Percentiles rank a stretch among this genome's conserved stretches.
Conservation (phyloP, 2,113 vertebrate species). For the Xenopus laevis region DNA sequence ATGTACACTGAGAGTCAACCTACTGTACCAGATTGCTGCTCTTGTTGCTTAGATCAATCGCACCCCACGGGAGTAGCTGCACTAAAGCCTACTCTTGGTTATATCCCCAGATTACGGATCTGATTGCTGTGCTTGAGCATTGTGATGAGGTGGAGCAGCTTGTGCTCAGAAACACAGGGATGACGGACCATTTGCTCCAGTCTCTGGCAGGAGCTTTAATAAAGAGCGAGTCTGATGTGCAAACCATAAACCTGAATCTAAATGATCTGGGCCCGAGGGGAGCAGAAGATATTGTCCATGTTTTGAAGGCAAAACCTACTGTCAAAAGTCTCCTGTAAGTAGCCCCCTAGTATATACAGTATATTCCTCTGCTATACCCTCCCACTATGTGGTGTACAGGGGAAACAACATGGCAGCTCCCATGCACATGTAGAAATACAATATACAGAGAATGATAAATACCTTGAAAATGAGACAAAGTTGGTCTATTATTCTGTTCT, state of each 20-base stretch:
- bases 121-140: constrained; percentile 59
- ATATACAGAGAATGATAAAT: no score
- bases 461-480: no score
- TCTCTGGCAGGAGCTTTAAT: constrained; percentile 59
- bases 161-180: constrained; percentile 70
- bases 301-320: constrained; percentile 63
- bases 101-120: constrained; percentile 58
- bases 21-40: no score
- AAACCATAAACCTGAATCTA: constrained; percentile 73
- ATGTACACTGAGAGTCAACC: no score
- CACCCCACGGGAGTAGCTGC: no score
- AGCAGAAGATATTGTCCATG: constrained; percentile 62
- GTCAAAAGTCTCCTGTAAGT: constrained; percentile 68
- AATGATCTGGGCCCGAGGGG: constrained; percentile 69
- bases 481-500: neutral
- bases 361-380: no score
- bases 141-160: constrained; percentile 71
- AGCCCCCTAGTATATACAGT: neutral
- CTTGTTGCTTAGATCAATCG: no score
- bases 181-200: constrained; percentile 67
- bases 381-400: no score
- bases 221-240: constrained; percentile 64
- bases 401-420: no score
- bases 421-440: no score
- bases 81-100: no score